A percentile compares a stretch with the other conserved stretches of the same genome.
These are phyloP conservation scores for Acrobeloides nanus DNA, from an alignment of 2,888 invertebrate genomes.

Conservation along the genomic window DNA sequence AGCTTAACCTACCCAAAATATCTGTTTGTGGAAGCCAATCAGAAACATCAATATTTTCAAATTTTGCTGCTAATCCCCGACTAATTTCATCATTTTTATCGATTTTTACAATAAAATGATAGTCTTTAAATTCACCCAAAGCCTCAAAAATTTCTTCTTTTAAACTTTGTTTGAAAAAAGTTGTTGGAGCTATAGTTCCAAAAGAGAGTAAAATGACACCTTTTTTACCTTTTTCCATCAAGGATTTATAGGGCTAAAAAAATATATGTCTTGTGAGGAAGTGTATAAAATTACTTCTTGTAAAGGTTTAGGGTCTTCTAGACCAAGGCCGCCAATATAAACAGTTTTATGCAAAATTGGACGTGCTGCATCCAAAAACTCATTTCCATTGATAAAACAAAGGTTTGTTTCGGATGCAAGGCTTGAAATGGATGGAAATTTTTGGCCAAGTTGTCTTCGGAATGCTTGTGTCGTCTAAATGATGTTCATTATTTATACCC, in stretches of 20 bases:
- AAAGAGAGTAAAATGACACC: constrained; percentile 17
- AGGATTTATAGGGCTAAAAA: constrained; percentile 1
- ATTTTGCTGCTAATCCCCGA: constrained; percentile 15
- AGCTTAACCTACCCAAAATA: constrained; percentile 36
- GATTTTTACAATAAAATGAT: constrained; percentile 43
- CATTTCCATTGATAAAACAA: constrained; percentile 26
- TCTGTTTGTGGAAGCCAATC: constrained; percentile 46
- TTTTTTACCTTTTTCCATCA: constrained; percentile 10
- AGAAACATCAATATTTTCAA: constrained; percentile 37
- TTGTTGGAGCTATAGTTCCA: constrained; percentile 18
- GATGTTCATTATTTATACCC: too few relatives aligned
- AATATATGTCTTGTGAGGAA: not conserved
- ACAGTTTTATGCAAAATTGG: constrained; percentile 25
- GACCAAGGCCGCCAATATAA: constrained; percentile 22
- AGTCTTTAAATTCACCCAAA: constrained; percentile 26
- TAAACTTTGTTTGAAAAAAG: constrained; percentile 1
- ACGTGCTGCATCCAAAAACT: constrained; percentile 30
- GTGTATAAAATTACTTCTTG: constrained; percentile 1
- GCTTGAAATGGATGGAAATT: constrained; percentile 39
- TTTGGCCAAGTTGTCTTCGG: constrained; percentile 17
- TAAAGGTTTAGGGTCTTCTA: constrained; percentile 11
- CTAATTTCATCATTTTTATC: constrained; percentile 29
- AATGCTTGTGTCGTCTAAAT: constrained; percentile 20
- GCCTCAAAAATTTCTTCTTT: constrained; percentile 11
- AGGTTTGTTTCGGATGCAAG: constrained; percentile 29